Percentiles rank a stretch among this genome's conserved stretches.
Evolutionary conservation across 2,888 invertebrate genomes (phyloP).

Genomic region (Sphinx pinastri): DNA sequence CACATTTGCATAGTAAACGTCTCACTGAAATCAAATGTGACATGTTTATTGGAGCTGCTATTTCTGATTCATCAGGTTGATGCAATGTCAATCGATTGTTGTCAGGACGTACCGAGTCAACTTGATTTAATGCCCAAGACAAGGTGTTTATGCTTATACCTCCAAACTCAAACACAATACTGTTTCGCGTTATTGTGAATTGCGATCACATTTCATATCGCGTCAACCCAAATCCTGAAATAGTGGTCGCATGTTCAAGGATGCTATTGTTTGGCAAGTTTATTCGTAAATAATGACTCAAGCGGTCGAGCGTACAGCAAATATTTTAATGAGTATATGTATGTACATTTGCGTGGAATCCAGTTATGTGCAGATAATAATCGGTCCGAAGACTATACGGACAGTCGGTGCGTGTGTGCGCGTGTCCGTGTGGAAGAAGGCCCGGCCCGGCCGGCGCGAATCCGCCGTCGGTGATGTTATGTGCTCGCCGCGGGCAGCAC

Average conservation of each 20-base stretch:
- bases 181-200: constrained; percentile 37
- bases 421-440: constrained; percentile 60
- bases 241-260: constrained; percentile 61
- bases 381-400: constrained; percentile 59
- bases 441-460: constrained; percentile 64
- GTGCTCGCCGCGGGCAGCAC: constrained; percentile 73
- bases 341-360: constrained; percentile 66
- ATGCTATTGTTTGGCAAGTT: constrained; percentile 57
- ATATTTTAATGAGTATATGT: constrained; percentile 69
- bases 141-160: constrained; percentile 59
- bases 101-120: constrained; percentile 45
- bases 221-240: constrained; percentile 66
- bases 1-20: constrained; percentile 24
- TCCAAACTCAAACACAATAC: constrained; percentile 45
- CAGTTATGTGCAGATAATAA: constrained; percentile 75
- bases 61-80: constrained; percentile 53
- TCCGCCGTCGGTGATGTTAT: constrained; percentile 76
- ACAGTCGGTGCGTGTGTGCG: constrained; percentile 50
- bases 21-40: constrained; percentile 45
- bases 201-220: constrained; percentile 54
- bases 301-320: constrained; percentile 60
- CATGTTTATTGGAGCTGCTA: constrained; percentile 60
- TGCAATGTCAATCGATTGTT: constrained; percentile 59
- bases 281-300: constrained; percentile 60
- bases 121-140: constrained; percentile 54